Percentiles rank a stretch among this genome's conserved stretches.
Evolutionary conservation across 2,888 invertebrate genomes (phyloP).

Genomic region (Herminia tarsipennalis): DNA sequence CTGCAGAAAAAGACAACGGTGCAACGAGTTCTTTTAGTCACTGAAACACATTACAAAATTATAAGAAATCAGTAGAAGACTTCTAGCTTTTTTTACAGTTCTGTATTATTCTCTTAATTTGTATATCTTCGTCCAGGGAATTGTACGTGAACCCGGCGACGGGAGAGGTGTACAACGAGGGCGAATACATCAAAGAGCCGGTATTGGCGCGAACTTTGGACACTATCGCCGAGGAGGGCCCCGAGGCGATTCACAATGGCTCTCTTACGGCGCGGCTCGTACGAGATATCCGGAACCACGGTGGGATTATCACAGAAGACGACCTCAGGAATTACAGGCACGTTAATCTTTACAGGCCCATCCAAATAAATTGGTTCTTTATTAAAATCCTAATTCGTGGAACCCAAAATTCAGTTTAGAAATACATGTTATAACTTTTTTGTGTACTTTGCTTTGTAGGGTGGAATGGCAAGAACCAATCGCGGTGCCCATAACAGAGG

Average conservation of each 20-base stretch:
- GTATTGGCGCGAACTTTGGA: constrained; percentile 89
- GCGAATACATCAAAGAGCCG: constrained; percentile 88
- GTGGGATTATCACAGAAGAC: constrained; percentile 91
- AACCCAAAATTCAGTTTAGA: too few species aligned
- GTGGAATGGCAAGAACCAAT: constrained; percentile 88
- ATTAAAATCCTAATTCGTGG: too few species aligned
- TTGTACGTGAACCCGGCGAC: constrained; percentile 87
- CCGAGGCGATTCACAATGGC: constrained; percentile 91
- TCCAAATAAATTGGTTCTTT: too few species aligned
- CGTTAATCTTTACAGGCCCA: background rate
- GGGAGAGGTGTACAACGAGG: constrained; percentile 85
- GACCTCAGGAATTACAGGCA: constrained; percentile 90
- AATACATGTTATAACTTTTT: background rate
- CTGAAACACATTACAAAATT: too few species aligned
- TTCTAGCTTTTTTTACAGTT: too few species aligned
- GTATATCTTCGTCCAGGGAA: constrained; percentile 59
- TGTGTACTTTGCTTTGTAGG: constrained; percentile 62
- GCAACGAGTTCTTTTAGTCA: too few species aligned
- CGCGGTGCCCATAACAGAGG: constrained; percentile 82
- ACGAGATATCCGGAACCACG: constrained; percentile 88
- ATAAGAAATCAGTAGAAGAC: too few species aligned
- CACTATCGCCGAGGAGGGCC: constrained; percentile 88
- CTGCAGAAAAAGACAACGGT: too few species aligned
- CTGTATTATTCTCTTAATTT: background rate
- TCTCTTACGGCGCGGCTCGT: constrained; percentile 87